phyloP scores from a whole-genome alignment of 2,797 vertebrate species.

The Gila robusta region DNA sequence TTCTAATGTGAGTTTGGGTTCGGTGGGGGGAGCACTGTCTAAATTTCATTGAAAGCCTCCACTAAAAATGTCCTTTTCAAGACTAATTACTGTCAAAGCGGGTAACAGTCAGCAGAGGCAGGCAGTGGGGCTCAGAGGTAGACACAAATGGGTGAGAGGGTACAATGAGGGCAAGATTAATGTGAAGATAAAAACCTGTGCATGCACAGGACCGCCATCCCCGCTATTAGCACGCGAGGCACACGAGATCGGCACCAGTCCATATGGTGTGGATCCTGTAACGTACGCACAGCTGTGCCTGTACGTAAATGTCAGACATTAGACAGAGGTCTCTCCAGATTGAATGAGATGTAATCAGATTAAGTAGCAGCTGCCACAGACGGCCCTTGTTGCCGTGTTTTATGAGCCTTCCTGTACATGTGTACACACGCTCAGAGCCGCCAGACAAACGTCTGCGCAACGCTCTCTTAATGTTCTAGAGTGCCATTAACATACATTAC shows the following conservation, averaged over 20 bases:
- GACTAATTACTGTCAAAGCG: constrained; percentile 83
- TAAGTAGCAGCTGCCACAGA: constrained; percentile 78
- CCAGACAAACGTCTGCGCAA: constrained; percentile 56
- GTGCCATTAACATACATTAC: constrained; percentile 62
- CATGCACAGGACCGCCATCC: constrained; percentile 7
- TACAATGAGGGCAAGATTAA: constrained; percentile 4
- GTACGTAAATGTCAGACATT: constrained; percentile 52
- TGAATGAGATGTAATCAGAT: constrained; percentile 78
- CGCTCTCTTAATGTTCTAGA: constrained; percentile 51
- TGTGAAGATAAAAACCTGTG: constrained; percentile 4
- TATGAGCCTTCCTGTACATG: constrained; percentile 66
- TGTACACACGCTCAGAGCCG: constrained; percentile 40
- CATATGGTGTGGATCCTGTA: constrained; percentile 53
- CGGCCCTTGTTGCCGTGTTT: constrained; percentile 68
- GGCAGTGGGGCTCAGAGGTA: constrained; percentile 57
- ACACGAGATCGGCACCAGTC: constrained; percentile 4
- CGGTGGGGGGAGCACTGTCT: constrained; percentile 26
- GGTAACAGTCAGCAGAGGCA: constrained; percentile 57
- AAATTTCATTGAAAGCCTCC: constrained; percentile 81
- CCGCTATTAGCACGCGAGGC: constrained; percentile 13
- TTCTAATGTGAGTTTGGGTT: constrained; percentile 17
- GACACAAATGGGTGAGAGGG: constrained; percentile 24
- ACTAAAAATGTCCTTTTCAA: constrained; percentile 84
- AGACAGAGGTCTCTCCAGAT: constrained; percentile 64
- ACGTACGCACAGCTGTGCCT: constrained; percentile 39